A percentile compares a stretch with the other conserved stretches of the same genome.
Evolutionary conservation across 2,113 vertebrate genomes (phyloP).

Genomic region (Pseudolaguvia tuberculata): DNA sequence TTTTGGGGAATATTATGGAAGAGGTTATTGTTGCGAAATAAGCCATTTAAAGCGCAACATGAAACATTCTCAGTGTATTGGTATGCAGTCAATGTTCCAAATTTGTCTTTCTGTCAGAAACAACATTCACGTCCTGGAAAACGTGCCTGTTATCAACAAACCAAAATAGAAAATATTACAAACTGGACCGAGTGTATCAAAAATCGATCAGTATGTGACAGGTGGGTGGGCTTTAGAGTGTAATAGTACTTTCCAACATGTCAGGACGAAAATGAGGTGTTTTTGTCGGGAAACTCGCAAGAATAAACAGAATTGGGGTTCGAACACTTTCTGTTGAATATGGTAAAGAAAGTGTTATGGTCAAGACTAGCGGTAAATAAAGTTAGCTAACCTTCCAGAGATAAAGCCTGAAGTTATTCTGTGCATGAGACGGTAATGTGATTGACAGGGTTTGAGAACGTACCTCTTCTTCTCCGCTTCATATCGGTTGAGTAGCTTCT

Average conservation of each 20-base stretch:
- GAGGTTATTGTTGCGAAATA: background rate
- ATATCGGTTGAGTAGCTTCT: constrained; percentile 84
- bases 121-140: background rate
- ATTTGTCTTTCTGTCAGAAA: background rate
- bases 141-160: constrained; percentile 4
- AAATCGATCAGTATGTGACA: constrained; percentile 1
- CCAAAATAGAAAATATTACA: constrained; percentile 24
- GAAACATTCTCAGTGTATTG: background rate
- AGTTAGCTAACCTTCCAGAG: background rate
- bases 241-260: background rate
- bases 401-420: background rate
- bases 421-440: background rate
- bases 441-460: constrained; percentile 47
- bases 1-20: background rate
- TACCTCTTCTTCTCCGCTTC: constrained; percentile 93
- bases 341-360: background rate
- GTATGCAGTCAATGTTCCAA: background rate
- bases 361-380: background rate
- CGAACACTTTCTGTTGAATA: background rate
- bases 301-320: background rate
- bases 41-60: background rate
- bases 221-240: background rate
- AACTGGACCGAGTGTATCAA: constrained; percentile 10
- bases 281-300: background rate
- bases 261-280: too few relatives aligned